phyloP scores from a whole-genome alignment of 2,888 invertebrate genomes.

The Pheosia gnoma region DNA sequence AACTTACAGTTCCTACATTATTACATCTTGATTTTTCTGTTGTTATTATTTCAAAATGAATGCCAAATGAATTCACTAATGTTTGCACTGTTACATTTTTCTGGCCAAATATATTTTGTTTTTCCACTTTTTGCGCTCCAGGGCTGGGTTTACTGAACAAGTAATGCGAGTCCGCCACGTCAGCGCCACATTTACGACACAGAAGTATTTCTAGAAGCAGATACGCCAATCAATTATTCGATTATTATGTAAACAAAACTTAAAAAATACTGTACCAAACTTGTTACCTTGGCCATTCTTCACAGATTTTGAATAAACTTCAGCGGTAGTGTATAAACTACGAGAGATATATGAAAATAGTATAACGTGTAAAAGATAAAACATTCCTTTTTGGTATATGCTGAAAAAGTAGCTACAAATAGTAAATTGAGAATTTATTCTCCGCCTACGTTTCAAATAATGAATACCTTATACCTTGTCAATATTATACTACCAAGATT shows the following conservation, averaged over 20 bases:
- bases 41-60: conserved; percentile 81
- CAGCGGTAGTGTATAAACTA: conserved; percentile 43
- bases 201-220: conserved; percentile 78
- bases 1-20: conserved; percentile 77
- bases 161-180: conserved; percentile 81
- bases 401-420: background rate
- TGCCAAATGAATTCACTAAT: conserved; percentile 81
- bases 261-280: background rate
- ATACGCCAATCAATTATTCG: conserved; percentile 5
- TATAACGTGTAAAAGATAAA: conserved; percentile 50
- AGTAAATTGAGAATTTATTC: too few relatives aligned
- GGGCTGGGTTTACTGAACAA: conserved; percentile 80
- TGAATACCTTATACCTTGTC: too few relatives aligned
- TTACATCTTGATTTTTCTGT: conserved; percentile 82
- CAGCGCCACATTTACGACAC: conserved; percentile 85
- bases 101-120: conserved; percentile 81
- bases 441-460: too few relatives aligned
- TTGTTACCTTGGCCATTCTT: conserved; percentile 57
- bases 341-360: conserved; percentile 44
- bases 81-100: conserved; percentile 82
- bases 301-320: conserved; percentile 43
- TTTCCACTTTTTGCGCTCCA: conserved; percentile 69
- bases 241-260: conserved; percentile 25
- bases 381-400: conserved; percentile 54
- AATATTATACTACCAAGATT: too few relatives aligned